phyloP scores from a whole-genome alignment of 2,113 vertebrate species.

The Ascaphus truei region DNA sequence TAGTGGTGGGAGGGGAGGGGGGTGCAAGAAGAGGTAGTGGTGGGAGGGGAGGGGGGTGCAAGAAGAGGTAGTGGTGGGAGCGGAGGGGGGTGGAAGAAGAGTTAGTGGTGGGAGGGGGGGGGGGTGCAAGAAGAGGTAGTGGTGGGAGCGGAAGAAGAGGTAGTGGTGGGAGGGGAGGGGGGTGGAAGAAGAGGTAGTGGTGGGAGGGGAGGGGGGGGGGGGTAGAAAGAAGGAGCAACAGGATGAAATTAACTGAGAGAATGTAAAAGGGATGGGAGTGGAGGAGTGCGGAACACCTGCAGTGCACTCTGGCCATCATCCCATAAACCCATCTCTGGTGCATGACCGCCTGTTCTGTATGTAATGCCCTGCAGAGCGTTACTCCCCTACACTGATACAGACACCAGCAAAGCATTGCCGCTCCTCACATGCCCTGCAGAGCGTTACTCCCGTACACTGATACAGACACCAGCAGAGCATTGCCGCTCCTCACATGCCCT shows the following conservation, averaged over 20 bases:
- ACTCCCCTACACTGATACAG: too few species aligned
- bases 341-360: too few species aligned
- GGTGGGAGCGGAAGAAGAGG: not conserved
- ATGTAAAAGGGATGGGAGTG: not conserved
- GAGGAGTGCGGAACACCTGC: not conserved
- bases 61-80: not conserved
- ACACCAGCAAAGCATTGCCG: too few species aligned
- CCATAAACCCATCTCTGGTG: too few species aligned
- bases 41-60: not conserved
- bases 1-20: not conserved
- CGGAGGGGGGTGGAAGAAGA: not conserved
- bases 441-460: too few species aligned
- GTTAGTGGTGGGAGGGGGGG: not conserved
- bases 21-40: not conserved
- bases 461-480: too few species aligned
- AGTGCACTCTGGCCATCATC: too few species aligned
- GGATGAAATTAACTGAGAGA: not conserved
- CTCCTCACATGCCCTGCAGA: too few species aligned
- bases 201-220: not conserved
- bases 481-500: too few species aligned
- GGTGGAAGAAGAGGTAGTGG: not conserved
- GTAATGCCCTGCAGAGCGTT: too few species aligned
- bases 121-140: not conserved
- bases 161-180: not conserved
- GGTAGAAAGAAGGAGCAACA: not conserved